Percentiles rank a stretch among this genome's conserved stretches.
Evolutionary conservation across 2,888 invertebrate species (phyloP).

Genomic region (Cactoblastis cactorum): DNA sequence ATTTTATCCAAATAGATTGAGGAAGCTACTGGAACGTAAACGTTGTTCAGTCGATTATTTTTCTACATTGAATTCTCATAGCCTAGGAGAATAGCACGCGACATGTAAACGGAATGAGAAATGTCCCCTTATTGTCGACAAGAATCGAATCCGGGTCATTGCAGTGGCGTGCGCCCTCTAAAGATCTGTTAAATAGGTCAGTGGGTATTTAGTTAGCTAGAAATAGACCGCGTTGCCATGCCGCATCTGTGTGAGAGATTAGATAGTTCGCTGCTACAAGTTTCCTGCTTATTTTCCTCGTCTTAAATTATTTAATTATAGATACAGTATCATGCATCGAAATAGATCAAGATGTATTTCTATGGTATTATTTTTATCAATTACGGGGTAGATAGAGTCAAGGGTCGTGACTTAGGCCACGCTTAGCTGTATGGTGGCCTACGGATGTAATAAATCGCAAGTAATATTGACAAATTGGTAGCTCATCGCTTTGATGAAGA

Average conservation of each 20-base stretch:
- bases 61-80: neutral
- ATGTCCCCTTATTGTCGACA: constrained; percentile 11
- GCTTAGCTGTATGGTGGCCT: too few relatives aligned
- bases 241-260: constrained; percentile 5
- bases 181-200: constrained; percentile 49
- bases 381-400: too few relatives aligned
- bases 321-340: too few relatives aligned
- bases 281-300: neutral
- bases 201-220: constrained; percentile 17
- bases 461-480: too few relatives aligned
- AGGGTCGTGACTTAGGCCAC: too few relatives aligned
- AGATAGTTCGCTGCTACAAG: neutral
- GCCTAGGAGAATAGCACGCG: neutral
- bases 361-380: too few relatives aligned
- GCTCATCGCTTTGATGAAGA: too few relatives aligned
- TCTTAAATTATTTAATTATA: neutral
- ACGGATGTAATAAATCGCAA: too few relatives aligned
- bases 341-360: too few relatives aligned
- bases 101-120: constrained; percentile 6
- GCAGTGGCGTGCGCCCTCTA: constrained; percentile 45
- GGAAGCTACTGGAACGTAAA: too few relatives aligned
- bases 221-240: constrained; percentile 44
- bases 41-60: too few relatives aligned
- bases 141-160: constrained; percentile 51
- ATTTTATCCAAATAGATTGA: too few relatives aligned